A percentile compares a stretch with the other conserved stretches of the same genome.
Conservation (phyloP, 2,888 invertebrate species). For the Ectobius pallidus region DNA sequence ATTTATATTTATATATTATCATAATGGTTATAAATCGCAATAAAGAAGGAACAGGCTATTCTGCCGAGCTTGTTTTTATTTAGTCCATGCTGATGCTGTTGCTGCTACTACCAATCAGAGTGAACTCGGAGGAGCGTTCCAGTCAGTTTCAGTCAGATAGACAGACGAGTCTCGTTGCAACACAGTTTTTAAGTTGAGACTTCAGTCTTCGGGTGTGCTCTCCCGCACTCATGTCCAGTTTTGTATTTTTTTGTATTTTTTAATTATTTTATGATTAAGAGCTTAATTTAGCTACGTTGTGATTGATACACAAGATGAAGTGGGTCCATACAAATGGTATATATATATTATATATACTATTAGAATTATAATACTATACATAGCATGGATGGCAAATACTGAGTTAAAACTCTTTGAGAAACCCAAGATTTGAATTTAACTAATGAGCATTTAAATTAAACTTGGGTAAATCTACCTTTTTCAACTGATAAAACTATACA, state of each 20-base stretch:
- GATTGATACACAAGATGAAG: conserved; percentile 31
- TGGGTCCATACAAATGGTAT: conserved; percentile 32
- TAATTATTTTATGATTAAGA: conserved; percentile 29
- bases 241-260: conserved; percentile 17
- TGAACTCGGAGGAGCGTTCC: conserved; percentile 18
- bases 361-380: conserved; percentile 41
- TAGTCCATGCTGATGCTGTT: conserved; percentile 30
- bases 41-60: conserved; percentile 40
- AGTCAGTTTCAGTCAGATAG: conserved; percentile 23
- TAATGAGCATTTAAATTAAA: conserved; percentile 24
- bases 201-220: conserved; percentile 36
- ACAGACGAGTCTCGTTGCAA: conserved; percentile 22
- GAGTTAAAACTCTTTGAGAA: conserved; percentile 19
- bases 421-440: conserved; percentile 4
- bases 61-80: conserved; percentile 18
- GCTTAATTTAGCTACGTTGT: conserved; percentile 31
- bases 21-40: conserved; percentile 37
- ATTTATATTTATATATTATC: conserved; percentile 38
- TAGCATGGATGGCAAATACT: conserved; percentile 41
- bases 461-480: neutral
- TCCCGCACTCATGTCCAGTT: conserved; percentile 28
- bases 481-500: neutral
- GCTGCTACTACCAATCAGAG: conserved; percentile 26
- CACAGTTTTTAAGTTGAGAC: conserved; percentile 27
- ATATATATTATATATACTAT: conserved; percentile 37